Evolutionary conservation across 2,797 vertebrate genomes (phyloP), one percentile per base, ranked within the genome.

Genomic region (Enoplosus armatus): DNA sequence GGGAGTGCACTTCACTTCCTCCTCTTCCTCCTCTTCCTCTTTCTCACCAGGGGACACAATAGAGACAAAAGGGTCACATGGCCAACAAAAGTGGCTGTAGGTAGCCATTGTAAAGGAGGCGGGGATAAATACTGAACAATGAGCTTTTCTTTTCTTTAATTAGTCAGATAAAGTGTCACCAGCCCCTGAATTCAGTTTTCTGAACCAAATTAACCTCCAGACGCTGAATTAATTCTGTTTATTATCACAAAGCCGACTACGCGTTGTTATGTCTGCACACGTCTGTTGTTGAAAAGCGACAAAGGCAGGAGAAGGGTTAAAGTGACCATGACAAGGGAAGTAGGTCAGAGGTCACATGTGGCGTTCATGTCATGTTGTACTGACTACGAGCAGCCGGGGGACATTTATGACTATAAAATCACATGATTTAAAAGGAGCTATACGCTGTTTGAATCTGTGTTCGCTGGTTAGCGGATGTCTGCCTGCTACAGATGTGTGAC

Each of bases 31-130:
- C 18, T 54, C 65, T 10, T 65, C 63, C 1, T 43, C 58, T 9
- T 63, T 59, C 26, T 70, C 67, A 48, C 15, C 66, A 35, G 50
- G 26, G 55, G 27, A 33, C 54, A 69, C 47, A 76, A 62, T 11
- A 20, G 26, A 59, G 11, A 61, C 55, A 48, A 50, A 59, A 26
- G 12, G n/a, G 27, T 62, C 50, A 67, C 56, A n/a, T 54, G 72
- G 51, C 60, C 24, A 20, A 10, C 18, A 51, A 0, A 16, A 31
- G 20, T 11, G 43, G 9, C 55, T 41, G 12, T 9, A 26, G 22
- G 59, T 10, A 16, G 24, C 55, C 37, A 2, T 59, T 27, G 26
- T 24, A 8, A 37, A 11, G 31, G 45, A 14, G 33, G 37, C 16
- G 27, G 33, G 51, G 31, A 64, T 65, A 43, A 37, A 58, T 2